Evolutionary conservation across 2,888 invertebrate genomes (phyloP).

Genomic region (Eupeodes latifasciatus): DNA sequence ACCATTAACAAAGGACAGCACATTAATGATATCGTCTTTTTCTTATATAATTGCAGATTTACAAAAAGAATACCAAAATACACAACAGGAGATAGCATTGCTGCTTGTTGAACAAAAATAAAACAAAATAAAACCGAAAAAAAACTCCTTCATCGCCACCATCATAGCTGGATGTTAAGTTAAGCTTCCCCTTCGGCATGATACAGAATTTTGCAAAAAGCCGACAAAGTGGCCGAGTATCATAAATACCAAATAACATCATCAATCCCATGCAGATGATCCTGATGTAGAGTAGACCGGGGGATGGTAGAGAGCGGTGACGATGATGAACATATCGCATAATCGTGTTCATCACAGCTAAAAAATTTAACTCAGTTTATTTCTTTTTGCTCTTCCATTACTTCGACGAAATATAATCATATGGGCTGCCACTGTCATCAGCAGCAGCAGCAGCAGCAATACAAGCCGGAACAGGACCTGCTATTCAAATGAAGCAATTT

Average conservation of each 20-base stretch:
- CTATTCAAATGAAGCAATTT: slow-evolving; percentile 76
- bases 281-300: slow-evolving; percentile 33
- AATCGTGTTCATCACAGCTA: slow-evolving; percentile 71
- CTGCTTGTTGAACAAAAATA: background rate
- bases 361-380: slow-evolving; percentile 59
- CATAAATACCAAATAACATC: slow-evolving; percentile 59
- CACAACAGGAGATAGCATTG: slow-evolving; percentile 44
- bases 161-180: background rate
- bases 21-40: slow-evolving; percentile 62
- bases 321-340: slow-evolving; percentile 68
- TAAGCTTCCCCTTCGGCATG: slow-evolving; percentile 11
- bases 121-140: background rate
- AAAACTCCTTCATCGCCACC: background rate
- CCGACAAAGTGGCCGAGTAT: slow-evolving; percentile 30
- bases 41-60: slow-evolving; percentile 72
- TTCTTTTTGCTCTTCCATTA: slow-evolving; percentile 64
- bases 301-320: slow-evolving; percentile 42
- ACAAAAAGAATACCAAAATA: slow-evolving; percentile 53
- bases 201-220: slow-evolving; percentile 20
- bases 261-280: slow-evolving; percentile 60
- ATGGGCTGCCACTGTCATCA: slow-evolving; percentile 59
- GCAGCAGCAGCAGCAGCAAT: slow-evolving; percentile 33
- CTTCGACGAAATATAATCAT: slow-evolving; percentile 52
- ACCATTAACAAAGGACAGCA: slow-evolving; percentile 55
- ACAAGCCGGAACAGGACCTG: slow-evolving; percentile 60